Evolutionary conservation across 2,888 invertebrate species (phyloP).

Genomic region (Rhyacophila evoluta): DNA sequence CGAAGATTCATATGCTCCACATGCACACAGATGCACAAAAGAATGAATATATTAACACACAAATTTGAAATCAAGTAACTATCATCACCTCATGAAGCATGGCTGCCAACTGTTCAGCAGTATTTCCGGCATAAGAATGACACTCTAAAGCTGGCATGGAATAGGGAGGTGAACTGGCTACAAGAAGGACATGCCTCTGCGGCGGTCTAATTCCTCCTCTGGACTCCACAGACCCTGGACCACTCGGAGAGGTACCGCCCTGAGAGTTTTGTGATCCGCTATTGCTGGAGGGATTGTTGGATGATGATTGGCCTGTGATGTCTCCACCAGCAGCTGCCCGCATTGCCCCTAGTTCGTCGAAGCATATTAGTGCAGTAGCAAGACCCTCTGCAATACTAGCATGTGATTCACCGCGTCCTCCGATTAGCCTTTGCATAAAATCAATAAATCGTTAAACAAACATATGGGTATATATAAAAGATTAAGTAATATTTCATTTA

Average conservation of each 20-base stretch:
- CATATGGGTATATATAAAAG: too few relatives aligned
- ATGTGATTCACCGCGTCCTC: conserved; percentile 90
- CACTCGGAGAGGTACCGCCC: conserved; percentile 28
- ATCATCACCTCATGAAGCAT: conserved; percentile 77
- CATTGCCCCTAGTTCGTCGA: conserved; percentile 82
- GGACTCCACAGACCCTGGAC: conserved; percentile 58
- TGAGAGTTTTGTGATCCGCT: conserved; percentile 56
- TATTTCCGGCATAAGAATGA: conserved; percentile 78
- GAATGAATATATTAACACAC: too few relatives aligned
- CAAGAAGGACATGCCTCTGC: conserved; percentile 82
- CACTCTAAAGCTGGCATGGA: conserved; percentile 85
- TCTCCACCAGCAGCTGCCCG: conserved; percentile 49
- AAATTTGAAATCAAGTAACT: too few relatives aligned
- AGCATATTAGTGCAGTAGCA: conserved; percentile 86
- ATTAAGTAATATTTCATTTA: too few relatives aligned
- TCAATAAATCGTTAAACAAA: too few relatives aligned
- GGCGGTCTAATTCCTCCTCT: conserved; percentile 65
- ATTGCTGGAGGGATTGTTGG: conserved; percentile 63
- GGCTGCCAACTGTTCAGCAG: conserved; percentile 86
- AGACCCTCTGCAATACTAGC: conserved; percentile 93
- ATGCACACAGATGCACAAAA: too few relatives aligned
- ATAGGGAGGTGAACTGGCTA: conserved; percentile 94
- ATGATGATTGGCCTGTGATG: conserved; percentile 59
- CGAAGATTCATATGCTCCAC: conserved; percentile 11
- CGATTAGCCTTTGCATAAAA: conserved; percentile 75